Evolutionary conservation across 2,113 vertebrate genomes (phyloP), one percentile per base, ranked within the genome.

Genomic region (Spea multiplicata): DNA sequence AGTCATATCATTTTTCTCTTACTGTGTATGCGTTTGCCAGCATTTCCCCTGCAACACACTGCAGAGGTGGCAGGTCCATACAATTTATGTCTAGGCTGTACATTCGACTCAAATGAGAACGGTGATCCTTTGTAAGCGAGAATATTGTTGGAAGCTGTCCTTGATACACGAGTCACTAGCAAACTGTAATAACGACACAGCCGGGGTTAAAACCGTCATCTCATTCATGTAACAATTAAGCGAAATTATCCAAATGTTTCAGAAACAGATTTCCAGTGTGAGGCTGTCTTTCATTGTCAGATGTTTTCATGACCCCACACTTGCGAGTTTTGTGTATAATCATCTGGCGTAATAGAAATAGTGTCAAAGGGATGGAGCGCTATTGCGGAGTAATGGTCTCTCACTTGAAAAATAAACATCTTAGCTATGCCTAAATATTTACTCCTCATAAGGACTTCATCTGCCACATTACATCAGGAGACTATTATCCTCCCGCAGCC

Each of bases 321-420:
- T 8, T 5, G 55, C 10, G 10, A 13, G 9, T 8, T 49, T 48
- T 77, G 0, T 61, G 17, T 77, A 53, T 45, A 70, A 57, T 53
- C 66, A 70, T 77, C 75, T 70, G 75, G 16, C 69, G 6, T 10
- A 77, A 70, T 53, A 77, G 67, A 62, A 67, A 52, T 67, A 53
- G 50, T 77, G 75, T 70, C 66, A 77, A 14, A 69, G 70, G 75
- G 75, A 76, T 46, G 75, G 50, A 71, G 50, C 47, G 16, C 68
- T 48, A 77, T 77, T 53, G 75, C 75, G 17, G 65, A 44, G 30
- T n/a, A 70, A 75, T 53, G 52, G 9, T 53, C 45, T 12, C 47
- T 47, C 44, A 44, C 75, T 70, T 77, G 49, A 53, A 77, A 69
- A 77, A 76, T 70, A 70, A 71, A 70, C 66, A 77, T 70, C 46